Evolutionary conservation across 1,140 invertebrate species (phyloP).

Genomic region (Drosophila subobscura): DNA sequence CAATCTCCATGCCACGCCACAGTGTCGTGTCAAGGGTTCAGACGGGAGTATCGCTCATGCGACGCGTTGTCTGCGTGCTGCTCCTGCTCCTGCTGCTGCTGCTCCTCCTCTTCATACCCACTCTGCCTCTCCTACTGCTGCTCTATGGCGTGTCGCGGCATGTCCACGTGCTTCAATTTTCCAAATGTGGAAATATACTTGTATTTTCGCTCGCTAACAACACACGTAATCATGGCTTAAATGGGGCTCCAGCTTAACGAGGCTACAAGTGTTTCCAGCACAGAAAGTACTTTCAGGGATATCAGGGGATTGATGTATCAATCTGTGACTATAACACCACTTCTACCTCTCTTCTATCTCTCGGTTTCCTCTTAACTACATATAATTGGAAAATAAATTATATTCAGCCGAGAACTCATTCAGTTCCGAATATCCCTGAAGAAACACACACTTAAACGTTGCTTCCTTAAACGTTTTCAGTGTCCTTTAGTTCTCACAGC

Average conservation of each 20-base stretch:
- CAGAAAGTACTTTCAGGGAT: slow-evolving; percentile 6
- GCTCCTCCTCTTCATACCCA: not conserved
- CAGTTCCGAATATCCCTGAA: no score
- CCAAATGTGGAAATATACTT: slow-evolving; percentile 23
- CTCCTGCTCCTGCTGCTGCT: slow-evolving; percentile 16
- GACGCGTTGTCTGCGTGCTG: slow-evolving; percentile 34
- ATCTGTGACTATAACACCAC: no score
- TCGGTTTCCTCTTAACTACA: no score
- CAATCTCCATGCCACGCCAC: slow-evolving; percentile 44
- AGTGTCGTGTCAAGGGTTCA: slow-evolving; percentile 58
- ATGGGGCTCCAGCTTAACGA: slow-evolving; percentile 25
- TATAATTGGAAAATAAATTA: no score
- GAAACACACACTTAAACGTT: not conserved
- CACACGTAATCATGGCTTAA: slow-evolving; percentile 63
- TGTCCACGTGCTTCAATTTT: slow-evolving; percentile 56
- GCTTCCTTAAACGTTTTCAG: not conserved
- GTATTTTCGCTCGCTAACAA: slow-evolving; percentile 4
- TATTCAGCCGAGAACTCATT: no score
- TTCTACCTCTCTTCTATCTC: no score
- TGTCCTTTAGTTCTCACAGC: not conserved
- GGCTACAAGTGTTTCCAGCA: slow-evolving; percentile 41
- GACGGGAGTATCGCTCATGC: slow-evolving; percentile 13
- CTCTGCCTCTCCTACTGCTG: slow-evolving; percentile 17
- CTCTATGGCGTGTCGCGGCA: slow-evolving; percentile 67
- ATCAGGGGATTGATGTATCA: no score